A percentile compares a stretch with the other conserved stretches of the same genome.
These are phyloP conservation scores for Drosophila meridiana DNA, from an alignment of 2,888 invertebrate genomes.

Conservation along the genomic window DNA sequence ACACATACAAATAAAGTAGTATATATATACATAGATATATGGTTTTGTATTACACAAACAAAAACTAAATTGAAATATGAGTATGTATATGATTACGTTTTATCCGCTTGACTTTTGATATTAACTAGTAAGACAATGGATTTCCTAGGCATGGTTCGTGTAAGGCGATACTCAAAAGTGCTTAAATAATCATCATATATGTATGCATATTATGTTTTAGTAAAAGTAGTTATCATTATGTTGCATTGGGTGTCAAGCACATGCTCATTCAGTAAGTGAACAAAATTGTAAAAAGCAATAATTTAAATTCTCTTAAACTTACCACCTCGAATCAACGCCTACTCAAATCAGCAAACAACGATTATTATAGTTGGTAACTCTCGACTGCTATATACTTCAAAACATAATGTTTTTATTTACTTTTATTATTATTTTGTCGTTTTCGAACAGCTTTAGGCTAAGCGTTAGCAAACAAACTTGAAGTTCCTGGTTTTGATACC, in stretches of 20 bases:
- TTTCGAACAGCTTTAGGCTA: too few species aligned
- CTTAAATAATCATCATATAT: neutral
- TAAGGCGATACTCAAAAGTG: neutral
- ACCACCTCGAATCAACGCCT: too few species aligned
- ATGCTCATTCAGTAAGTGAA: too few species aligned
- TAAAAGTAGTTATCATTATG: neutral
- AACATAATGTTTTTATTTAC: too few species aligned
- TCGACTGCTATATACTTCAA: too few species aligned
- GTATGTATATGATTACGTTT: constrained; percentile 30
- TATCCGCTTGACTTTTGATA: constrained; percentile 20
- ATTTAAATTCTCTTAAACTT: too few species aligned
- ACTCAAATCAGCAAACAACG: too few species aligned
- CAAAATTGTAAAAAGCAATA: too few species aligned
- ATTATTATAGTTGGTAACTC: too few species aligned
- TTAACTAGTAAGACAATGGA: constrained; percentile 16
- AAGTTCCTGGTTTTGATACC: neutral
- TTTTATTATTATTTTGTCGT: too few species aligned
- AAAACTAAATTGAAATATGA: constrained; percentile 23
- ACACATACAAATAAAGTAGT: neutral
- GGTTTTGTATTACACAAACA: constrained; percentile 27
- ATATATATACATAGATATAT: constrained; percentile 10
- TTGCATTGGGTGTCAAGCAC: neutral
- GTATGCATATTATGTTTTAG: neutral
- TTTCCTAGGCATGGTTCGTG: neutral
- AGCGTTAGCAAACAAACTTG: neutral